A percentile compares a stretch with the other conserved stretches of the same genome.
Evolutionary conservation across 2,797 vertebrate genomes (phyloP).

Genomic region (Thunnus albacares): DNA sequence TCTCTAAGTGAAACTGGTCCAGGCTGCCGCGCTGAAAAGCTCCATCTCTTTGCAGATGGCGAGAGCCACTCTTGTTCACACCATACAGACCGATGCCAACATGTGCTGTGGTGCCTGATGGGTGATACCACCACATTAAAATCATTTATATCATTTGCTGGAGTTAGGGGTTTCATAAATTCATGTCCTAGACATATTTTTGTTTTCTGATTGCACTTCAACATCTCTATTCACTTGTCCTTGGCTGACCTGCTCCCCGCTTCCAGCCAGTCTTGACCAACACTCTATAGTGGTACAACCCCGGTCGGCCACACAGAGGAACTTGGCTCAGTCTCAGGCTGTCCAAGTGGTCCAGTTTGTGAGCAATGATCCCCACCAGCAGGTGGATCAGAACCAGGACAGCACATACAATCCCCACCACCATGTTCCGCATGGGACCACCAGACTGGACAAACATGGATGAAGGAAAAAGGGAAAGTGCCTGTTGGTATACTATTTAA

Average conservation of each 20-base stretch:
- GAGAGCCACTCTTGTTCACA: slow-evolving; percentile 86
- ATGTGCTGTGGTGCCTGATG: slow-evolving; percentile 88
- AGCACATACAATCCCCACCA: slow-evolving; percentile 83
- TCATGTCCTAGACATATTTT: background rate
- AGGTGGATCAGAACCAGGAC: slow-evolving; percentile 84
- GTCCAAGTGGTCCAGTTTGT: slow-evolving; percentile 88
- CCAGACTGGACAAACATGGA: slow-evolving; percentile 67
- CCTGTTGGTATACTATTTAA: background rate
- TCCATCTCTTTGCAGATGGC: slow-evolving; percentile 85
- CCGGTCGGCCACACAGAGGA: slow-evolving; percentile 84
- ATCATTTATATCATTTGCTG: background rate
- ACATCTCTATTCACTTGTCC: background rate
- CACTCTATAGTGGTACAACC: slow-evolving; percentile 85
- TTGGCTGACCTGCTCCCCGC: slow-evolving; percentile 82
- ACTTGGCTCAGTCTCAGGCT: slow-evolving; percentile 78
- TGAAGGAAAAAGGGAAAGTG: background rate
- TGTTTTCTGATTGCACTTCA: background rate
- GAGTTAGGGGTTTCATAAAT: background rate
- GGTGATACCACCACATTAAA: background rate
- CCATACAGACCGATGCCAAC: slow-evolving; percentile 88
- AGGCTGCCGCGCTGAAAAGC: slow-evolving; percentile 85
- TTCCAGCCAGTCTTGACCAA: slow-evolving; percentile 89
- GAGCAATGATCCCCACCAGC: slow-evolving; percentile 84
- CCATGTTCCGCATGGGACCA: slow-evolving; percentile 72
- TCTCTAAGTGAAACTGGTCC: slow-evolving; percentile 89